Conservation (phyloP, 2,797 vertebrate genomes). For the Myotis daubentonii region DNA sequence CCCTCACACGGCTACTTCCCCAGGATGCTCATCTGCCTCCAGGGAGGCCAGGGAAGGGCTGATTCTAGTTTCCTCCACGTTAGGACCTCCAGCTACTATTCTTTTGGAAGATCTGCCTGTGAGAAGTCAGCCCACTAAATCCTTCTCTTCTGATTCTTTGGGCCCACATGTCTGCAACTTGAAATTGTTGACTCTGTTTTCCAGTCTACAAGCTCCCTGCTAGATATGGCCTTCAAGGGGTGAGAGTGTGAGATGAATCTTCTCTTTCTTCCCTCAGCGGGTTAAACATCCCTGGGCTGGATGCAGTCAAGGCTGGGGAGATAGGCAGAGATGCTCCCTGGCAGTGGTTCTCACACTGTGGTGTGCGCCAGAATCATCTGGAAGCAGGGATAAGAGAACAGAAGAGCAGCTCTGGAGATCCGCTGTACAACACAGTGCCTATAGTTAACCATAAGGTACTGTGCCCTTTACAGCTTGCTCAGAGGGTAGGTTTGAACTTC, state of each 20-base stretch:
- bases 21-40: not conserved
- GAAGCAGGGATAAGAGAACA: not conserved
- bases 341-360: not conserved
- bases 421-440: not conserved
- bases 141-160: not conserved
- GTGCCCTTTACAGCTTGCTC: not conserved
- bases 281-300: not conserved
- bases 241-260: not conserved
- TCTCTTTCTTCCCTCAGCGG: not conserved
- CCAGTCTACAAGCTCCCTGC: not conserved
- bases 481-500: not conserved
- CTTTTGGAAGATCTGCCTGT: not conserved
- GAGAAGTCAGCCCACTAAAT: not conserved
- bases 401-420: not conserved
- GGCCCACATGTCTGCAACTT: not conserved
- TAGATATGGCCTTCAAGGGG: not conserved
- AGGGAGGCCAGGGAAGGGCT: not conserved
- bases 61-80: not conserved
- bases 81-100: not conserved
- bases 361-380: not conserved
- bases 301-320: not conserved
- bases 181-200: not conserved
- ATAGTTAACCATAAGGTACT: not conserved
- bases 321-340: not conserved
- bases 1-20: not conserved